phyloP scores from a whole-genome alignment of 2,113 vertebrate species.

The Pseudorasbora parva region DNA sequence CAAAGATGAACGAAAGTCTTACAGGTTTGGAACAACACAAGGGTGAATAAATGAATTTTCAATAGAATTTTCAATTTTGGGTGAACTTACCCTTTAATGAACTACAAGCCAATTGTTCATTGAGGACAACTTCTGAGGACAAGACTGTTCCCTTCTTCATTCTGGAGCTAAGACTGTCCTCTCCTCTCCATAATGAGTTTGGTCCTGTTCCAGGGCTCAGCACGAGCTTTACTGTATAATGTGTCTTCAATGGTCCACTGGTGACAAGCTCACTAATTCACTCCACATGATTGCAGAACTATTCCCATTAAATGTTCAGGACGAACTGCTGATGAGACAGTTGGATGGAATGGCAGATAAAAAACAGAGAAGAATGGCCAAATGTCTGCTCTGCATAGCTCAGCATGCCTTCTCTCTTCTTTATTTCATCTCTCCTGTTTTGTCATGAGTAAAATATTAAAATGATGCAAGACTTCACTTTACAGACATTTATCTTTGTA shows the following conservation, averaged over 20 bases:
- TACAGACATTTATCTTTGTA: neutral
- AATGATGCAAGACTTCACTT: neutral
- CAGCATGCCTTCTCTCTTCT: neutral
- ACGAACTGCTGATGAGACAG: slow-evolving; percentile 50
- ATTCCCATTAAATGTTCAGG: slow-evolving; percentile 59
- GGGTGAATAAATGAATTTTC: too few species aligned
- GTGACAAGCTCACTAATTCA: slow-evolving; percentile 64
- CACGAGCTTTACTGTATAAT: slow-evolving; percentile 60
- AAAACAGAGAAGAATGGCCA: slow-evolving; percentile 1
- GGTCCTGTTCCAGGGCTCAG: slow-evolving; percentile 56
- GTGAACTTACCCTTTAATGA: neutral
- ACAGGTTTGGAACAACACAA: too few species aligned
- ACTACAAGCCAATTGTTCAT: slow-evolving; percentile 35
- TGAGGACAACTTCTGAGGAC: slow-evolving; percentile 33
- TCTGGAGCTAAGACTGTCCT: slow-evolving; percentile 30
- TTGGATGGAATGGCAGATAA: slow-evolving; percentile 14
- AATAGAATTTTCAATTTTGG: too few species aligned
- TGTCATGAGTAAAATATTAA: slow-evolving; percentile 2
- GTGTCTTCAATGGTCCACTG: slow-evolving; percentile 61
- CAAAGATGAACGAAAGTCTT: too few species aligned
- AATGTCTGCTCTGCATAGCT: slow-evolving; percentile 7
- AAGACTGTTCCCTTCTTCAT: slow-evolving; percentile 13
- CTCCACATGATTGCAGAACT: slow-evolving; percentile 55
- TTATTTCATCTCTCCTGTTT: neutral
- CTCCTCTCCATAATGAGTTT: slow-evolving; percentile 57